Conservation (phyloP, 2,888 invertebrate species). For the Mycalesis mineus region DNA sequence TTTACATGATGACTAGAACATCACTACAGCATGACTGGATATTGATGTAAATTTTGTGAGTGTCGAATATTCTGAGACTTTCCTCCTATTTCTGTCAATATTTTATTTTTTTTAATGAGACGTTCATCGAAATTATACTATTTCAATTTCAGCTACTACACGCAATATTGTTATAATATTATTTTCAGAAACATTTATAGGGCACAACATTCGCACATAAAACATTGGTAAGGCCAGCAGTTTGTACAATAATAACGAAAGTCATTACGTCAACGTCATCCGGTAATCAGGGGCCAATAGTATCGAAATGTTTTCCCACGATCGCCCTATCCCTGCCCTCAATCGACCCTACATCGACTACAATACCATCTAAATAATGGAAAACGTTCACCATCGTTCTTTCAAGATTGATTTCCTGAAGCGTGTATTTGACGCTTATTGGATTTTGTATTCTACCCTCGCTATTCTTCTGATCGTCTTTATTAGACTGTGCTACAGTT, state of each 20-base stretch:
- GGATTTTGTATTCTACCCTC: conserved; percentile 49
- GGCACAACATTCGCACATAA: not conserved
- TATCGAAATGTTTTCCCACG: conserved; percentile 55
- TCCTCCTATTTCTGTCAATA: too few species aligned
- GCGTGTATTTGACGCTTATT: conserved; percentile 59
- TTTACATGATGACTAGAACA: too few species aligned
- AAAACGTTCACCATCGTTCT: conserved; percentile 60
- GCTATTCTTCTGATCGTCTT: conserved; percentile 32
- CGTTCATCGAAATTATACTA: too few species aligned
- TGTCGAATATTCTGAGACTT: too few species aligned
- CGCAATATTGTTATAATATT: too few species aligned
- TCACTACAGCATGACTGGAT: too few species aligned
- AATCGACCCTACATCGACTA: conserved; percentile 27
- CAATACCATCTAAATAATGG: conserved; percentile 60
- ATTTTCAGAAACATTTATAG: too few species aligned
- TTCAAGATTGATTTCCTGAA: conserved; percentile 63
- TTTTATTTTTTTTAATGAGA: too few species aligned
- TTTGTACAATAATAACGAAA: not conserved
- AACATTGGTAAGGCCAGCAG: not conserved
- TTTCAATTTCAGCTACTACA: too few species aligned
- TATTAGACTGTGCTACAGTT: conserved; percentile 26
- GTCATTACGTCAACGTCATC: conserved; percentile 32
- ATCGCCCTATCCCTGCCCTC: conserved; percentile 41
- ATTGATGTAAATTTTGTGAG: too few species aligned
- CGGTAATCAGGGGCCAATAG: conserved; percentile 52